A percentile compares a stretch with the other conserved stretches of the same genome.
phyloP scores from a whole-genome alignment of 1,140 invertebrate genomes.

The Bombus difficillimus region DNA sequence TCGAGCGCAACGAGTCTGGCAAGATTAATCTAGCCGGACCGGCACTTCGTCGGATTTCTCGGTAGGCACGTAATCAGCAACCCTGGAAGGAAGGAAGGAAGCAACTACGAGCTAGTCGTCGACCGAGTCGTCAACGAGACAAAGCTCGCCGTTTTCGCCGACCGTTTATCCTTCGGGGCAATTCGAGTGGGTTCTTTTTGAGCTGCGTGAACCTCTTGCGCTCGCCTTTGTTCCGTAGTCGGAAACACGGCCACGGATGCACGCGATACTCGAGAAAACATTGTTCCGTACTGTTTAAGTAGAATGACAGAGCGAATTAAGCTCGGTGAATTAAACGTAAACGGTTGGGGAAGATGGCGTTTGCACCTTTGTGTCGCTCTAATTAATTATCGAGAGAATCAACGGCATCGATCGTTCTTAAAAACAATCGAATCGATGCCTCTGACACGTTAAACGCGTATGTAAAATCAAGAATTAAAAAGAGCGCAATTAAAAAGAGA shows the following conservation, averaged over 20 bases:
- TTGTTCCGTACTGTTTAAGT: neutral
- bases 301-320: neutral
- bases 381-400: neutral
- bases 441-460: neutral
- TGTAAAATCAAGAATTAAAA: neutral
- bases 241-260: neutral
- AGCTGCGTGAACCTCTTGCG: slow-evolving; percentile 35
- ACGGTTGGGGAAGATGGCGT: neutral
- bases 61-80: slow-evolving; percentile 47
- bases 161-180: slow-evolving; percentile 32
- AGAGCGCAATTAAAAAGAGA: neutral
- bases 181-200: slow-evolving; percentile 35
- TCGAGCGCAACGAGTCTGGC: slow-evolving; percentile 27
- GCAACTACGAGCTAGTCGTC: slow-evolving; percentile 10
- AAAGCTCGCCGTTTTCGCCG: slow-evolving; percentile 35
- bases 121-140: slow-evolving; percentile 9
- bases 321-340: neutral
- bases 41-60: slow-evolving; percentile 32
- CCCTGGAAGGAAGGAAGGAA: slow-evolving; percentile 28
- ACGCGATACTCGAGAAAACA: slow-evolving; percentile 20
- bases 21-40: slow-evolving; percentile 57
- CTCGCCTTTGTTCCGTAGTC: slow-evolving; percentile 7
- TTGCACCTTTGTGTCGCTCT: neutral
- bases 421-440: neutral
- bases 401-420: neutral